Percentiles rank a stretch among this genome's conserved stretches.
Conservation (phyloP, 2,113 vertebrate genomes). For the Thryonomys swinderianus region DNA sequence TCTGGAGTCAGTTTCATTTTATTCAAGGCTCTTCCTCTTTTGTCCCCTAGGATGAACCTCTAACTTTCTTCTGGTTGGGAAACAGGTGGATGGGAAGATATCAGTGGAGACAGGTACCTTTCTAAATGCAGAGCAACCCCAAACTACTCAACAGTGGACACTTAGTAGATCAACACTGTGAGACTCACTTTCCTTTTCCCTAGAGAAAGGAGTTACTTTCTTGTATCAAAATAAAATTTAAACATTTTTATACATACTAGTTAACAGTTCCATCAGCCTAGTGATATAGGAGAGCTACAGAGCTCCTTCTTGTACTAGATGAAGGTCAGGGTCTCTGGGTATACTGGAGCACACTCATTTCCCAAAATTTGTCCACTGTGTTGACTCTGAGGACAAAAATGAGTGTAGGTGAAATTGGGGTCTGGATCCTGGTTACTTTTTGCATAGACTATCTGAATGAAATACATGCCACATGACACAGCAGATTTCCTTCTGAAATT, state of each 20-base stretch:
- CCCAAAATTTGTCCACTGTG: neutral
- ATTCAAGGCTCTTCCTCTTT: neutral
- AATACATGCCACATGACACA: neutral
- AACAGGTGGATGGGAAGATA: neutral
- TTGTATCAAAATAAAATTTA: neutral
- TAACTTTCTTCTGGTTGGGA: neutral
- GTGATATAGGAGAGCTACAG: neutral
- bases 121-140: neutral
- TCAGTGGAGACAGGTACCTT: neutral
- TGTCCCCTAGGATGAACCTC: neutral
- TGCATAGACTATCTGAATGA: neutral
- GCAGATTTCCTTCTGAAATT: conserved; percentile 27
- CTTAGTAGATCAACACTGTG: neutral
- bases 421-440: neutral
- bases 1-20: neutral
- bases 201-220: neutral
- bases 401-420: neutral
- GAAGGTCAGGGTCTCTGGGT: neutral
- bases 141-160: neutral
- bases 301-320: neutral
- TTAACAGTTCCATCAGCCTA: neutral
- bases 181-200: neutral
- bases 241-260: neutral
- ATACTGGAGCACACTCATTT: neutral
- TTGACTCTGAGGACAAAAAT: neutral